Base-by-base conservation (phyloP, 2,797 vertebrate genomes). In the Tapera naevia region DNA sequence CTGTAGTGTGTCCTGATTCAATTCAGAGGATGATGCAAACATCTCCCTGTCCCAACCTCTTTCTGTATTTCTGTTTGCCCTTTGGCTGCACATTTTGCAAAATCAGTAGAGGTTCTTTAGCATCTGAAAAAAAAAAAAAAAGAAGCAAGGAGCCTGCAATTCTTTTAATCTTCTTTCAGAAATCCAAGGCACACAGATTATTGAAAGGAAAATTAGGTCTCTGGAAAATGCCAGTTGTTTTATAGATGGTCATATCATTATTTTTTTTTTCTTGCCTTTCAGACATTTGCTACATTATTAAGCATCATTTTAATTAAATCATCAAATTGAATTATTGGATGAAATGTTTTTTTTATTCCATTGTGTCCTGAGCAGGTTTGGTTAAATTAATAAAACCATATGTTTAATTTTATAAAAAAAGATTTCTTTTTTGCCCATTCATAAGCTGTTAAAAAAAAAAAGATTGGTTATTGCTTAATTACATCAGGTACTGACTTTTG, bases 361-460 rank as follows among this genome's bases (percentile, higher is more conserved):
- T 91, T 97, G 97, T 91, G 95, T 93, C 94, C 80, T 95, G 93
- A 96, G 91, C 94, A 95, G 91, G 91, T 97, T 97, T 97, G 21
- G 45, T 96, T 97, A 98, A 98, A 97, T 98, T 97, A 97, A 97
- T 97, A 97, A 97, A 98, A 96, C 82, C 91, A 75, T 96, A 96
- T 96, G 95, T 96, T 98, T 97, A 92, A 93, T 92, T 96, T 95
- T 97, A 93, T 95, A 21, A 95, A 91, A 91, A 61, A 88, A 72
- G 4, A 84, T 71, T 82, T 91, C 48, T 88, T 85, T 96, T 97
- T 95, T 96, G 65, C 79, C 74, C 48, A 67, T 91, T 97, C 74
- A 50, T 95, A 94, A 93, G 66, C 94, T 90, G 81, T 95, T 91
- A 89, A 6, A 45, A 81, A 92, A 72, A 81, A 74, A 90, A 85